Percentiles rank a stretch among this genome's conserved stretches.
Conservation (phyloP, 1,140 invertebrate genomes). For the Dermatophagoides farinae region DNA sequence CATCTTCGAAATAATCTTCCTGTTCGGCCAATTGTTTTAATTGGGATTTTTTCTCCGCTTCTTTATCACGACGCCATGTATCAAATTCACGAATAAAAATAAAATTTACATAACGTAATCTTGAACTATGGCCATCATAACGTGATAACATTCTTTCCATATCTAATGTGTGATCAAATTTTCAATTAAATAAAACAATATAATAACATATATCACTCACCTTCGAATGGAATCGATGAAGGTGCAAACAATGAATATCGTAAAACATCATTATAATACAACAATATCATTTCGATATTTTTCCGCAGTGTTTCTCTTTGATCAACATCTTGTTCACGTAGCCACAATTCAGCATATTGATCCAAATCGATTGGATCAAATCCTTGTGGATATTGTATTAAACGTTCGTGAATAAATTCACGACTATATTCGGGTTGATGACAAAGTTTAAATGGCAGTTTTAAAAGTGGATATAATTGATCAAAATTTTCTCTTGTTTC, state of each 20-base stretch:
- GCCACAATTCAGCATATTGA: background rate
- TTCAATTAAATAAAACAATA: background rate
- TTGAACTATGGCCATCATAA: background rate
- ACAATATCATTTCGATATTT: background rate
- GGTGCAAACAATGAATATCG: background rate
- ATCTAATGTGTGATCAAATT: background rate
- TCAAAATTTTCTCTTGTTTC: background rate
- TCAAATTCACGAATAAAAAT: constrained; percentile 9
- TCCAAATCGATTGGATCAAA: background rate
- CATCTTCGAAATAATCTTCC: background rate
- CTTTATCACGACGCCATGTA: background rate
- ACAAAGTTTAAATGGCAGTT: background rate
- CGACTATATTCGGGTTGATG: background rate
- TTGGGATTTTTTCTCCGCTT: background rate
- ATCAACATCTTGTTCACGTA: background rate
- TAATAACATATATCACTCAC: background rate
- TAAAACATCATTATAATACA: background rate
- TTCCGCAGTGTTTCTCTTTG: background rate
- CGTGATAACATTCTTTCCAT: background rate
- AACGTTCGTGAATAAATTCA: background rate
- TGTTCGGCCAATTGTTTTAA: background rate
- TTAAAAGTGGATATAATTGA: background rate
- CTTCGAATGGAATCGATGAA: background rate
- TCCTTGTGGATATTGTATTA: background rate
- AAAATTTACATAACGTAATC: constrained; percentile 3